A percentile compares a stretch with the other conserved stretches of the same genome.
Conservation (phyloP, 92 coral and sea anemone species). For the Zoanthus solanderi region DNA sequence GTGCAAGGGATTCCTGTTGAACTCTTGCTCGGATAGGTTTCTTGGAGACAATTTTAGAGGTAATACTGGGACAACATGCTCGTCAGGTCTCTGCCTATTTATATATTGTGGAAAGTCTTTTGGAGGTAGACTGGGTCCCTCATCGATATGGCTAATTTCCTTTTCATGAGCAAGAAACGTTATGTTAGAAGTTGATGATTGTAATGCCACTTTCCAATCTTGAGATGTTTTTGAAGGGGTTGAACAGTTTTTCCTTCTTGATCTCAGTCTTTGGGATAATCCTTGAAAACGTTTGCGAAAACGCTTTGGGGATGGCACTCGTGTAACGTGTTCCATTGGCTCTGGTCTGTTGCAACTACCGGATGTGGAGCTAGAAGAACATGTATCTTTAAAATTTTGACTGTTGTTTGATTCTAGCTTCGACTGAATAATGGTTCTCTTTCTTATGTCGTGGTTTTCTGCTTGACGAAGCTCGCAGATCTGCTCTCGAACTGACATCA, state of each 20-base stretch:
- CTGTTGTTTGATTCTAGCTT: not conserved
- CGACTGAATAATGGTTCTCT: not conserved
- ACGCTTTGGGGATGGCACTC: conserved; percentile 26
- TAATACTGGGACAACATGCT: not conserved
- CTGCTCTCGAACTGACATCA: not conserved
- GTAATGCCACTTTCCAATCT: not conserved
- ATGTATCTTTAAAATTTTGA: not conserved
- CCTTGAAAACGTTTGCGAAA: conserved; percentile 28
- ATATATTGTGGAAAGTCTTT: not conserved
- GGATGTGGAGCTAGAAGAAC: not conserved
- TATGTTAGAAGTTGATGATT: not conserved
- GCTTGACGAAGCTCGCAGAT: not conserved
- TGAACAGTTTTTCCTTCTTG: not conserved
- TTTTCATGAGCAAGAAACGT: not conserved
- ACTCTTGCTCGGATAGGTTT: not conserved
- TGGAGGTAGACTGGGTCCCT: not conserved
- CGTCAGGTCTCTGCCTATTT: not conserved
- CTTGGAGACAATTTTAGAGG: not conserved
- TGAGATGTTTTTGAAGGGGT: not conserved
- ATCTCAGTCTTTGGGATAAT: conserved; percentile 6
- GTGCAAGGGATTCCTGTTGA: not conserved
- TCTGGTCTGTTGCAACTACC: conserved; percentile 30
- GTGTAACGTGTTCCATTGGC: conserved; percentile 25
- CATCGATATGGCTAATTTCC: not conserved
- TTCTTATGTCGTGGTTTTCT: not conserved